Base-by-base conservation (phyloP, 2,797 vertebrate species). In the Gambusia yucatana region DNA sequence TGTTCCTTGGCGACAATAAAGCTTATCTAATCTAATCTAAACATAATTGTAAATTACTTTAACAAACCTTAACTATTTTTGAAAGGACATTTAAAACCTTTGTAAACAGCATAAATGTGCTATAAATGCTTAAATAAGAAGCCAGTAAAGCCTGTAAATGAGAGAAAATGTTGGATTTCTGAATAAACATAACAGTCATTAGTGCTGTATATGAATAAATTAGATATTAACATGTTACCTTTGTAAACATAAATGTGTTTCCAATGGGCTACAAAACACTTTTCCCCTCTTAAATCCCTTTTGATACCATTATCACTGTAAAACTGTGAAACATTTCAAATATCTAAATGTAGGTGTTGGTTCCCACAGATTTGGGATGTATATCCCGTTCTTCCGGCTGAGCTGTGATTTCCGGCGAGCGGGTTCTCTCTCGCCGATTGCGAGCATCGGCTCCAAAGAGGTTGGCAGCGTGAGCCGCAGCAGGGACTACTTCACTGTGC, bases 301-400 rank as follows among this genome's bases (percentile, higher is more conserved):
- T 28, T 70, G 25, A 16, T 6, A 7, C 33, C 41, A 55, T 57
- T 76, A 11, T 11, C 41, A 57, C 39, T 25, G 6, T 43, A 33
- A 65, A 20, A 50, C 20, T 44, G 22, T 22, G 30, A 4, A 43
- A 16, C 9, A 16, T 10, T 22, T 44, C 16, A 25, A 39, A 8
- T 30, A 46, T 6, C 3, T 39, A 59, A 75, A 0, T 1, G 1
- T 5, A n/a, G 36, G 16, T 76, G 22, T 61, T 74, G 50, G 81
- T 72, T 44, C 41, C 39, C 20, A 16, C 94, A 99, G 98, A 84
- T 99, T 99, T 74, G 98, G 98, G 77, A 99, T 99, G 98, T 99
- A 99, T 91, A 98, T 99, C 90, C 98, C 98, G 1, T 99, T 99
- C 93, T 96, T 99, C 59, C 97, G 97, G 76, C 94, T 98, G 82